Evolutionary conservation across 2,113 vertebrate genomes (phyloP).

Genomic region (Cinclus mexicanus): DNA sequence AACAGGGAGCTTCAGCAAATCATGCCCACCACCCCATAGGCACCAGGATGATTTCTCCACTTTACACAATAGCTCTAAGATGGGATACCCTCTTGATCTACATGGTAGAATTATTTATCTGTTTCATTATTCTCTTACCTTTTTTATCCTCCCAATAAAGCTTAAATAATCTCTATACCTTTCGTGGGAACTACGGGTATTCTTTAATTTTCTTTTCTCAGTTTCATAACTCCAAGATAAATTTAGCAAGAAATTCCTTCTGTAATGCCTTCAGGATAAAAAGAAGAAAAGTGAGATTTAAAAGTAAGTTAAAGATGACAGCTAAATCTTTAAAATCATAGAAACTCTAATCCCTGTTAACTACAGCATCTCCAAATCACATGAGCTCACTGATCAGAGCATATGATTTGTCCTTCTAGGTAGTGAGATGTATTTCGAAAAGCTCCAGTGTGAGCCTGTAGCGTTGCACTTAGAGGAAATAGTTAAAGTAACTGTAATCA

Average conservation of each 20-base stretch:
- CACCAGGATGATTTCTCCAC: neutral
- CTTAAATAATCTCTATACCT: neutral
- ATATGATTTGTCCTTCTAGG: neutral
- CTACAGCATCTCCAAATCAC: constrained; percentile 14
- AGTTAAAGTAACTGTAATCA: constrained; percentile 56
- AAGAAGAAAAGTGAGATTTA: constrained; percentile 9
- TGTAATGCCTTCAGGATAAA: constrained; percentile 26
- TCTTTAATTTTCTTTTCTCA: constrained; percentile 16
- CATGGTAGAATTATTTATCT: neutral
- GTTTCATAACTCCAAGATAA: constrained; percentile 32
- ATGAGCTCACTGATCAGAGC: neutral
- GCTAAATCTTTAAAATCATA: constrained; percentile 27
- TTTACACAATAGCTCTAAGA: neutral
- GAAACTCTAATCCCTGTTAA: constrained; percentile 34
- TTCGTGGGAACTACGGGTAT: neutral
- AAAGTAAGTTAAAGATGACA: constrained; percentile 55
- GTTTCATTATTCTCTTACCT: neutral
- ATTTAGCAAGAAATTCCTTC: constrained; percentile 35
- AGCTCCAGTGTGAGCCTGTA: neutral
- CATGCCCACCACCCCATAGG: neutral
- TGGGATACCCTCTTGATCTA: neutral
- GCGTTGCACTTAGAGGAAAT: neutral
- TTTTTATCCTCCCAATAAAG: neutral
- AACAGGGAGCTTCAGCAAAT: neutral
- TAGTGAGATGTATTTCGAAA: neutral